Conservation (phyloP, 1,140 invertebrate genomes). For the Papilio dardanus region DNA sequence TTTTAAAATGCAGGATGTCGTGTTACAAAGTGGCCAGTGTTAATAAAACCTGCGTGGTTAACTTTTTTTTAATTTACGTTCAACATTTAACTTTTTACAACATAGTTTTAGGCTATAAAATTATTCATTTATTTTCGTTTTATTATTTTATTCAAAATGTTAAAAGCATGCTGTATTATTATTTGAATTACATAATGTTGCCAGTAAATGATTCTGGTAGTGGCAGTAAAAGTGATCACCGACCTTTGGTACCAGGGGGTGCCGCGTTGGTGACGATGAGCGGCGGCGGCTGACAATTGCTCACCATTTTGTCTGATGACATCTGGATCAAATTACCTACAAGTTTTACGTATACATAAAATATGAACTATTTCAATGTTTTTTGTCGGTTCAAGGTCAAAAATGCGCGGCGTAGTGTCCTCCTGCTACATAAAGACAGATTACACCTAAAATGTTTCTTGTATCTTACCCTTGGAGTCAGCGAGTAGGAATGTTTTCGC, state of each 20-base stretch:
- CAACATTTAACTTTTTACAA: no score
- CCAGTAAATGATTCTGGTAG: not conserved
- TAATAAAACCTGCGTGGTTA: not conserved
- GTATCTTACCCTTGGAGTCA: slow-evolving; percentile 36
- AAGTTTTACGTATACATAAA: slow-evolving; percentile 33
- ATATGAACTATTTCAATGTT: no score
- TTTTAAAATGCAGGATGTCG: not conserved
- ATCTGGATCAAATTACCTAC: slow-evolving; percentile 61
- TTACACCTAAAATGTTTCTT: not conserved
- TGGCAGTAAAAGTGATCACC: not conserved
- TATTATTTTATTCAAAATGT: no score
- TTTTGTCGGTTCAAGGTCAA: no score
- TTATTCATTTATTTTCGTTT: no score
- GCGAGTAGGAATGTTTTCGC: slow-evolving; percentile 49
- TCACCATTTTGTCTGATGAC: slow-evolving; percentile 52
- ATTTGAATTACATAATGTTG: not conserved
- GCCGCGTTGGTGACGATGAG: slow-evolving; percentile 46
- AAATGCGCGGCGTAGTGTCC: not conserved
- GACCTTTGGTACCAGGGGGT: not conserved
- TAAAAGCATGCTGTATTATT: no score
- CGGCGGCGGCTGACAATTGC: slow-evolving; percentile 46
- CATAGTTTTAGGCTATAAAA: no score
- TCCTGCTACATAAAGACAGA: not conserved
- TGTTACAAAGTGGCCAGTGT: not conserved
- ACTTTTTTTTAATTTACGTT: not conserved